Base-by-base conservation (phyloP, 2,888 invertebrate species). In the Priocnemis perturbator region DNA sequence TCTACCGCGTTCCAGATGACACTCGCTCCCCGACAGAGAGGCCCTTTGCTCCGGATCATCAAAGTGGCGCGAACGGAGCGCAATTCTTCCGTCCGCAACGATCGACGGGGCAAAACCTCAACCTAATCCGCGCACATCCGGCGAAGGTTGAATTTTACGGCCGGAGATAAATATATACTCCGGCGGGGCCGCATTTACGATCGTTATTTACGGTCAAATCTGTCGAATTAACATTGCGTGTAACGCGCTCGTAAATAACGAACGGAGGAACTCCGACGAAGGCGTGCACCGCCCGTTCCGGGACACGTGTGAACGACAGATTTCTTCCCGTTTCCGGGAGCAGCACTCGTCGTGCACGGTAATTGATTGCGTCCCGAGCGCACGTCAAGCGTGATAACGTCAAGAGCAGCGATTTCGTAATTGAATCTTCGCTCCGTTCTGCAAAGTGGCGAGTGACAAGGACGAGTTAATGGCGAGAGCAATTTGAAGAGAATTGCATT, bases 181-280 rank as follows among this genome's bases (percentile, higher is more conserved):
- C 37, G 50, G 50, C 52, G 59, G 52, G 23, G 69, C 69, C 60
- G 77, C 77, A 77, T 71, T 73, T 73, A 69, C 63, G 68, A 57
- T 69, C 74, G 74, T 82, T 81, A 83, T 79, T 83, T 81, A 83
- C 77, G 77, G 70, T 71, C 67, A 71, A 78, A 79, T 75, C 76
- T 73, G 81, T 79, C 77, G 83, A 83, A 83, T 83, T 81, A 83
- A 81, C 78, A 83, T 83, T 83, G 81, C 83, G 74, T 78, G 78
- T 83, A 82, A 81, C 77, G 71, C 57, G 77, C 74, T 78, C 81
- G 79, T 83, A 83, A 83, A 82, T 83, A 81, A 81, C 73, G 59
- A n/a, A 30, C 60, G 64, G 64, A n/a, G 67, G 64, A 76, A 65
- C 64, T 52, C 66, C 57, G 30, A 64, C 61, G 59, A 64, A 17